Percentiles rank a stretch among this genome's conserved stretches.
phyloP scores from a whole-genome alignment of 2,113 vertebrate species.

The Tiliqua scincoides region DNA sequence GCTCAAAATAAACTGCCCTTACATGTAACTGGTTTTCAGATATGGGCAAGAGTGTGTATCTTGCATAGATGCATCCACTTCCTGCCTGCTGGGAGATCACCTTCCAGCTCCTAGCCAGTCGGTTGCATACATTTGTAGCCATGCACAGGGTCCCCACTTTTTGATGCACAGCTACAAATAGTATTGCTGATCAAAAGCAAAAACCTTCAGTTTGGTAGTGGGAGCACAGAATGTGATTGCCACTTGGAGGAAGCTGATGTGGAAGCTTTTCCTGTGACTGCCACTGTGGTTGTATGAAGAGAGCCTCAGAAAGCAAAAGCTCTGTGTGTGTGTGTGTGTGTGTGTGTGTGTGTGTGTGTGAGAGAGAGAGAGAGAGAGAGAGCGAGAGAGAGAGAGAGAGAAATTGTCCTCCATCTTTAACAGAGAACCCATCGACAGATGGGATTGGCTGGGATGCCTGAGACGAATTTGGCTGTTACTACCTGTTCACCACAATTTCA shows the following conservation, averaged over 20 bases:
- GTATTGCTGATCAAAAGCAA: background rate
- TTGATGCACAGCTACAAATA: background rate
- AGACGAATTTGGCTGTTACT: slow-evolving; percentile 45
- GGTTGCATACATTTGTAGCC: background rate
- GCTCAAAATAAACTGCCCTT: background rate
- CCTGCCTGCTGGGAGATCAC: background rate
- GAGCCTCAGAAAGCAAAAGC: background rate
- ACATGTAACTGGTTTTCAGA: accelerated
- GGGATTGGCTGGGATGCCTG: background rate
- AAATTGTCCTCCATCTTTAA: accelerated
- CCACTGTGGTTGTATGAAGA: background rate
- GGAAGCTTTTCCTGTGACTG: background rate
- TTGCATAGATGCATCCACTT: background rate
- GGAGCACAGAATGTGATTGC: background rate
- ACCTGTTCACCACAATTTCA: slow-evolving; percentile 40
- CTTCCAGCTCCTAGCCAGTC: background rate
- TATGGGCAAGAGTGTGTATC: accelerated
- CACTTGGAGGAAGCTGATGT: background rate
- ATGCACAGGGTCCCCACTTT: no score
- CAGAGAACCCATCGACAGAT: background rate
- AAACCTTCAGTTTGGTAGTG: no score
- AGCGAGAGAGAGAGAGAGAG: background rate
- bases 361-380: background rate
- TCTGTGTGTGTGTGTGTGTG: no score
- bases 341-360: background rate